These are phyloP conservation scores for Nephila pilipes DNA, from an alignment of 1,140 invertebrate genomes.

Conservation along the genomic window DNA sequence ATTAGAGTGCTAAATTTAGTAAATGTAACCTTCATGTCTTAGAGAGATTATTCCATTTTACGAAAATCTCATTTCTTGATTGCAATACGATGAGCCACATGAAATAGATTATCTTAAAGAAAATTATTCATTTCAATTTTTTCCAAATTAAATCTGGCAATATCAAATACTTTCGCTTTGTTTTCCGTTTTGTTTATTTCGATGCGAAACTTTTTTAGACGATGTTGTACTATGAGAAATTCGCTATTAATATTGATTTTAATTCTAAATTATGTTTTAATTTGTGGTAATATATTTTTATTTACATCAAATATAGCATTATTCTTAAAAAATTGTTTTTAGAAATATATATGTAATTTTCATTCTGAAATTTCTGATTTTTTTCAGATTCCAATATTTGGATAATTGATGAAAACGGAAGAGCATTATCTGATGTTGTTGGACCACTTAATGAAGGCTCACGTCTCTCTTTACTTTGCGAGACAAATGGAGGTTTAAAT, in stretches of 20 bases:
- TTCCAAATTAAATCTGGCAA: not conserved
- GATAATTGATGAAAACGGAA: slow-evolving; percentile 67
- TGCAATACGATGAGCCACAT: not conserved
- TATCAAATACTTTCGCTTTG: not conserved
- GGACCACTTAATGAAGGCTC: slow-evolving; percentile 71
- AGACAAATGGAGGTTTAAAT: slow-evolving; percentile 64
- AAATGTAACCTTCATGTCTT: too few species aligned
- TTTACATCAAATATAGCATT: not conserved
- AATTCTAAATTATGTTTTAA: not conserved
- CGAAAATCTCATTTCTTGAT: not conserved
- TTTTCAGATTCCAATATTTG: slow-evolving; percentile 36
- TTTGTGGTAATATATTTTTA: slow-evolving; percentile 16
- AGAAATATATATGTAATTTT: not conserved
- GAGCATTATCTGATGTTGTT: slow-evolving; percentile 30
- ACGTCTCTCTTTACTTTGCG: slow-evolving; percentile 53
- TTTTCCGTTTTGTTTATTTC: slow-evolving; percentile 50
- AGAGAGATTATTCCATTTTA: too few species aligned
- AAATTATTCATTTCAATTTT: not conserved
- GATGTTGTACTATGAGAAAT: slow-evolving; percentile 46
- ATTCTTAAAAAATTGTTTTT: not conserved
- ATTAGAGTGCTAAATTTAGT: too few species aligned
- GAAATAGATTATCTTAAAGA: too few species aligned
- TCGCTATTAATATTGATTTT: not conserved
- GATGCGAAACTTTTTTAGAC: slow-evolving; percentile 1
- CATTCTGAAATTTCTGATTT: not conserved